Conservation (phyloP, 2,888 invertebrate species). For the Globia sparganii region DNA sequence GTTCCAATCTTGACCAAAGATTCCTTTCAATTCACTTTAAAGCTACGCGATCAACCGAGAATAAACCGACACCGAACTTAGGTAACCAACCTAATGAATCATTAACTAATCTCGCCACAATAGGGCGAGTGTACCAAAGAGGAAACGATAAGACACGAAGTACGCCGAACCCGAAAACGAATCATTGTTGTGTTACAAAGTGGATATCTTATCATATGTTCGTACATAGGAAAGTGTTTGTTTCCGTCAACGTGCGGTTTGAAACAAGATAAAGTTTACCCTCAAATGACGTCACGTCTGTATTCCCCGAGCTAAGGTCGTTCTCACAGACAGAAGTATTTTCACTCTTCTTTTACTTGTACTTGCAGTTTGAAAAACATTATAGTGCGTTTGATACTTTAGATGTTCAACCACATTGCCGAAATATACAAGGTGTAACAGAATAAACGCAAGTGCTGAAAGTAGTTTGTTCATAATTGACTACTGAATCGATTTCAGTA, state of each 20-base stretch:
- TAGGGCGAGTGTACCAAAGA: slow-evolving; percentile 79
- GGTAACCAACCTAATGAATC: slow-evolving; percentile 79
- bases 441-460: too few relatives aligned
- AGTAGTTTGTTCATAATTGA: too few relatives aligned
- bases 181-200: slow-evolving; percentile 77
- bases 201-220: slow-evolving; percentile 79
- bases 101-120: slow-evolving; percentile 84
- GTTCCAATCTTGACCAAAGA: slow-evolving; percentile 38
- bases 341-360: slow-evolving; percentile 30
- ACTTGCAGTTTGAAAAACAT: slow-evolving; percentile 11
- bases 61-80: slow-evolving; percentile 48
- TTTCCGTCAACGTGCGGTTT: slow-evolving; percentile 57
- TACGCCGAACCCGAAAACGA: slow-evolving; percentile 81
- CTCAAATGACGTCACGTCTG: slow-evolving; percentile 39
- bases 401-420: not conserved
- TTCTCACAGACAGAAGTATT: slow-evolving; percentile 14
- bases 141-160: slow-evolving; percentile 83
- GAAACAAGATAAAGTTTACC: slow-evolving; percentile 57
- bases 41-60: slow-evolving; percentile 43
- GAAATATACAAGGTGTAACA: too few relatives aligned
- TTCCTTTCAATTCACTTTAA: slow-evolving; percentile 46
- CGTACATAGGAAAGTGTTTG: slow-evolving; percentile 66
- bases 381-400: not conserved
- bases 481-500: too few relatives aligned
- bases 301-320: slow-evolving; percentile 15